Percentiles rank a stretch among this genome's conserved stretches.
Evolutionary conservation across 2,113 vertebrate genomes (phyloP).

Genomic region (Rhinoderma darwinii): DNA sequence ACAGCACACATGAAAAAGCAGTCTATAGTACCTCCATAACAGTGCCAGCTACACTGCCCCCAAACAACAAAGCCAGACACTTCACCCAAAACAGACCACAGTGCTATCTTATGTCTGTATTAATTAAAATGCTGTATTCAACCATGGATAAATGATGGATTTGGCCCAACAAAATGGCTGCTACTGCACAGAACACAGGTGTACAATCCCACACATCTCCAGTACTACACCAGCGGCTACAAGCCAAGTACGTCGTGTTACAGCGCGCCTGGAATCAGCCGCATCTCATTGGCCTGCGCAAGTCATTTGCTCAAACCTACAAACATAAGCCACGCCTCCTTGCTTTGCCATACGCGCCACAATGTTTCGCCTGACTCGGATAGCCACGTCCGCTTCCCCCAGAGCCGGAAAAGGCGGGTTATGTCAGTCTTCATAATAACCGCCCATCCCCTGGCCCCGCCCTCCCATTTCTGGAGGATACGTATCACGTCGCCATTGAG

Average conservation of each 20-base stretch:
- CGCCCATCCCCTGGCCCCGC: not conserved
- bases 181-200: too few species aligned
- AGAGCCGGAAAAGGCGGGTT: not conserved
- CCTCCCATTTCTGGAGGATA: slow-evolving; percentile 22
- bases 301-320: not conserved
- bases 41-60: too few species aligned
- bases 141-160: too few species aligned
- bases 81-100: too few species aligned
- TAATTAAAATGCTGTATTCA: too few species aligned
- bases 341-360: not conserved
- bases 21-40: too few species aligned
- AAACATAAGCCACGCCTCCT: not conserved
- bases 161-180: too few species aligned
- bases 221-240: too few species aligned
- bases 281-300: not conserved
- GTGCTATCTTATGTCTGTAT: too few species aligned
- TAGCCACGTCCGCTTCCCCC: slow-evolving; percentile 48
- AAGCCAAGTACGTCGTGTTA: not conserved
- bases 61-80: too few species aligned
- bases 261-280: not conserved
- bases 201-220: too few species aligned
- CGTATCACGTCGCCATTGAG: slow-evolving; percentile 53
- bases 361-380: not conserved
- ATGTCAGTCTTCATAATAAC: not conserved
- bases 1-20: too few species aligned